A percentile compares a stretch with the other conserved stretches of the same genome.
These are phyloP conservation scores for Cynoglossus semilaevis DNA, from an alignment of 2,113 vertebrate species.

Conservation along the genomic window DNA sequence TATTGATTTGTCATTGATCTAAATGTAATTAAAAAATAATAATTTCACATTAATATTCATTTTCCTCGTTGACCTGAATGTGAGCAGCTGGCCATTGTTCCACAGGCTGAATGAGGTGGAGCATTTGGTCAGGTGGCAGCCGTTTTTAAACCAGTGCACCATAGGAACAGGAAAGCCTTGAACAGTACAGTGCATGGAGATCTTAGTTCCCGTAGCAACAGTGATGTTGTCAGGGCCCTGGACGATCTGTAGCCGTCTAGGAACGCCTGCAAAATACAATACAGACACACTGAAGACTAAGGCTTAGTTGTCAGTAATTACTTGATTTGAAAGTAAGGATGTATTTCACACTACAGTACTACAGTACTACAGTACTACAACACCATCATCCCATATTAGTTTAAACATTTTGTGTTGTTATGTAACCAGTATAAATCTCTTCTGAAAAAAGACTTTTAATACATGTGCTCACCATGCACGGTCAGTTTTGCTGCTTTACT, in stretches of 20 bases:
- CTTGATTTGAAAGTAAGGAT: too few species aligned
- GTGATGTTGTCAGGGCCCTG: constrained; percentile 74
- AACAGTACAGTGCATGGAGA: constrained; percentile 68
- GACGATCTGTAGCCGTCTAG: constrained; percentile 57
- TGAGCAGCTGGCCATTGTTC: constrained; percentile 76
- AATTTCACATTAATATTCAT: constrained; percentile 39
- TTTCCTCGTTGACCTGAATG: constrained; percentile 65
- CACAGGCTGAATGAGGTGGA: constrained; percentile 59
- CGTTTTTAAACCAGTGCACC: constrained; percentile 80
- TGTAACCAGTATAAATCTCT: too few species aligned
- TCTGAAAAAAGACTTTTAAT: too few species aligned
- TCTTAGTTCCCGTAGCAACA: constrained; percentile 61
- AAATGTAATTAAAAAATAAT: background rate
- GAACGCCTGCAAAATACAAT: constrained; percentile 40
- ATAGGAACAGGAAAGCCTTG: constrained; percentile 71
- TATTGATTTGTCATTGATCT: too few species aligned
- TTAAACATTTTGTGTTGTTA: too few species aligned
- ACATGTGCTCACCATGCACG: constrained; percentile 60
- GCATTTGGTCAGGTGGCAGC: constrained; percentile 55
- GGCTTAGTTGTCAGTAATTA: background rate
- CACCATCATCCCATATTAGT: too few species aligned
- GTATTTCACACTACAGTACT: too few species aligned
- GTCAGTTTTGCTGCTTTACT: constrained; percentile 69
- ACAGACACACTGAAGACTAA: background rate
- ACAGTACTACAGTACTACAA: too few species aligned